Conservation (phyloP, 2,888 invertebrate species). For the Leucania comma region DNA sequence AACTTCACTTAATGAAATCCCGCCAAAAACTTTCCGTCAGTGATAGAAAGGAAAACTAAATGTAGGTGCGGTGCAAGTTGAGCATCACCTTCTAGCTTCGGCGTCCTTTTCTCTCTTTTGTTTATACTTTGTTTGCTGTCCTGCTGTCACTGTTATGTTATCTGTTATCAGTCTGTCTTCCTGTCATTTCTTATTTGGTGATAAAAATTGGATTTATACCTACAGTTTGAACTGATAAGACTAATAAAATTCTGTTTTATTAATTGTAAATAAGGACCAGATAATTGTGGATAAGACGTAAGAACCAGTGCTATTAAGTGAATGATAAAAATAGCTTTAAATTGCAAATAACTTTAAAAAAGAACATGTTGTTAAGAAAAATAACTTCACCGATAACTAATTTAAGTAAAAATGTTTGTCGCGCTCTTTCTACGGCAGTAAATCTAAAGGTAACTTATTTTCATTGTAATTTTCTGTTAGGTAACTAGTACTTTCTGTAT, state of each 20-base stretch:
- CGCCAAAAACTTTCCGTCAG: too few relatives aligned
- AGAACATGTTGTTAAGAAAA: slow-evolving; percentile 65
- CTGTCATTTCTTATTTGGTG: not conserved
- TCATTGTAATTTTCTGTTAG: slow-evolving; percentile 10
- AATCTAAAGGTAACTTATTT: slow-evolving; percentile 66
- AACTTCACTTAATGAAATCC: too few relatives aligned
- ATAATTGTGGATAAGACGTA: slow-evolving; percentile 11
- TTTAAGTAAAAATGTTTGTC: slow-evolving; percentile 57
- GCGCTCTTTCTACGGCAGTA: slow-evolving; percentile 65
- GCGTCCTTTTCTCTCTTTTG: not conserved
- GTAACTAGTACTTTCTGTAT: not conserved
- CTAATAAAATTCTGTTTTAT: slow-evolving; percentile 3
- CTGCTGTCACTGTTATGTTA: slow-evolving; percentile 40
- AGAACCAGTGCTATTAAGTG: not conserved
- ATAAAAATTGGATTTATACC: slow-evolving; percentile 13
- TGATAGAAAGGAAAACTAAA: too few relatives aligned
- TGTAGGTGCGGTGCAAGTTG: not conserved
- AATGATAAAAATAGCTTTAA: not conserved
- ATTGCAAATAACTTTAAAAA: not conserved
- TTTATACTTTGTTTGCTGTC: slow-evolving; percentile 10
- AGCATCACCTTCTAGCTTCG: not conserved
- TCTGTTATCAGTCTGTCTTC: slow-evolving; percentile 13
- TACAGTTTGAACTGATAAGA: slow-evolving; percentile 35
- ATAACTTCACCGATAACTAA: slow-evolving; percentile 48
- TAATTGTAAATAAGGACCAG: slow-evolving; percentile 18